A percentile compares a stretch with the other conserved stretches of the same genome.
These are phyloP conservation scores for Agonopterix heracliana DNA, from an alignment of 2,888 invertebrate species.

Conservation along the genomic window DNA sequence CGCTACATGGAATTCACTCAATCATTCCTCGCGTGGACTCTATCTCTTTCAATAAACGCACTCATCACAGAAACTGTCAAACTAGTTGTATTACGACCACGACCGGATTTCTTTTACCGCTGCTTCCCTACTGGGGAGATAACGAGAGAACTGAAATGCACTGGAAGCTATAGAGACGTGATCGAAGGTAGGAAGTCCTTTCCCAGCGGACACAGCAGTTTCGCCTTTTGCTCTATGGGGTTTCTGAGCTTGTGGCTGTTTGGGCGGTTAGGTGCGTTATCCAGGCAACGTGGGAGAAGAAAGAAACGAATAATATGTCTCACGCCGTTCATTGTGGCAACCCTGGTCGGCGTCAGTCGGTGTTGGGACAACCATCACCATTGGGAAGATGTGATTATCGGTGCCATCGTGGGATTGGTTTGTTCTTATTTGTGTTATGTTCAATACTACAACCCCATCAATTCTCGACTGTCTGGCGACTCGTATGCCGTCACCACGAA, in stretches of 20 bases:
- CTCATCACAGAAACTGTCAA: slow-evolving; percentile 78
- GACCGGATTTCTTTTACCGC: slow-evolving; percentile 88
- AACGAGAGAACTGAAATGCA: slow-evolving; percentile 73
- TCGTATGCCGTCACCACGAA: slow-evolving; percentile 22
- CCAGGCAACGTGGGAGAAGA: slow-evolving; percentile 74
- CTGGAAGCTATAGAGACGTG: slow-evolving; percentile 75
- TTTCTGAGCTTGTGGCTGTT: slow-evolving; percentile 83
- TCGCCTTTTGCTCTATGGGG: slow-evolving; percentile 85
- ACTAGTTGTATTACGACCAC: slow-evolving; percentile 79
- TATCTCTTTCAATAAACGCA: slow-evolving; percentile 79
- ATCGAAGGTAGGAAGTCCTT: slow-evolving; percentile 90
- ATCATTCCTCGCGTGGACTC: slow-evolving; percentile 70
- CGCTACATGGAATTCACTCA: slow-evolving; percentile 31
- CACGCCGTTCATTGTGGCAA: slow-evolving; percentile 79
- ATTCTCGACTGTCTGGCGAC: slow-evolving; percentile 25
- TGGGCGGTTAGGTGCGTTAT: slow-evolving; percentile 80
- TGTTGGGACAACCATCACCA: slow-evolving; percentile 93
- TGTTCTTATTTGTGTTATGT: slow-evolving; percentile 80
- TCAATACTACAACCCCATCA: slow-evolving; percentile 78
- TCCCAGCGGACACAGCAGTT: slow-evolving; percentile 91
- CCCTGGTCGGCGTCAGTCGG: slow-evolving; percentile 81
- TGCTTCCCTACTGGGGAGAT: slow-evolving; percentile 85
- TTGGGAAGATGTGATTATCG: slow-evolving; percentile 87
- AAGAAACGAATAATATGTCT: slow-evolving; percentile 77
- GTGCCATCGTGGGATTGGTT: slow-evolving; percentile 79